phyloP scores from a whole-genome alignment of 2,797 vertebrate species.

The Enteromius afrohamiltoni region DNA sequence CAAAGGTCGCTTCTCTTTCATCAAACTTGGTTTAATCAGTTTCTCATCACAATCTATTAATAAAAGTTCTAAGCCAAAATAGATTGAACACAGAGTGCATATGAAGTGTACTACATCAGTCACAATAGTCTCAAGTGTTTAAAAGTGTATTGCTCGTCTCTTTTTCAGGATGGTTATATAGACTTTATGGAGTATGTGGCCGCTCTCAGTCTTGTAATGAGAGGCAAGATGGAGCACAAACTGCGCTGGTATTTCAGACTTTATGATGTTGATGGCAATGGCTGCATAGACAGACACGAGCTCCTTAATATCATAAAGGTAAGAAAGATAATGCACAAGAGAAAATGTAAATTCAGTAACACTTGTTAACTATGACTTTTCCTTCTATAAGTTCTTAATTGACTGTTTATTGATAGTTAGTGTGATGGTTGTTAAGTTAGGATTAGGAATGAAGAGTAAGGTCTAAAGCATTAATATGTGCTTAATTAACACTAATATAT shows the following conservation, averaged over 20 bases:
- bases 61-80: background rate
- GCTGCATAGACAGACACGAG: constrained; percentile 90
- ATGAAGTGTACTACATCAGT: background rate
- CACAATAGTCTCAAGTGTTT: background rate
- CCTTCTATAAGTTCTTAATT: too few species aligned
- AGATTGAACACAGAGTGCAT: background rate
- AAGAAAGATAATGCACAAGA: constrained; percentile 1
- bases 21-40: background rate
- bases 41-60: background rate
- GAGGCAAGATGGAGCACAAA: constrained; percentile 95
- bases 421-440: too few species aligned
- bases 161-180: constrained; percentile 87
- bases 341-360: background rate
- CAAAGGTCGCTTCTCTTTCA: background rate
- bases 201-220: constrained; percentile 89
- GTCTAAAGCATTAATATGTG: too few species aligned
- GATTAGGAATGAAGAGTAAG: too few species aligned
- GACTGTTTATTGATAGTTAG: too few species aligned
- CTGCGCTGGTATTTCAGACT: constrained; percentile 94
- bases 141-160: background rate
- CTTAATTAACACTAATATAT: too few species aligned
- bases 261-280: constrained; percentile 91
- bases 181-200: constrained; percentile 96
- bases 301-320: constrained; percentile 93
- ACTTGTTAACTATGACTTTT: too few species aligned